phyloP scores from a whole-genome alignment of 2,888 invertebrate genomes.

The Tromatobia lineatoria region DNA sequence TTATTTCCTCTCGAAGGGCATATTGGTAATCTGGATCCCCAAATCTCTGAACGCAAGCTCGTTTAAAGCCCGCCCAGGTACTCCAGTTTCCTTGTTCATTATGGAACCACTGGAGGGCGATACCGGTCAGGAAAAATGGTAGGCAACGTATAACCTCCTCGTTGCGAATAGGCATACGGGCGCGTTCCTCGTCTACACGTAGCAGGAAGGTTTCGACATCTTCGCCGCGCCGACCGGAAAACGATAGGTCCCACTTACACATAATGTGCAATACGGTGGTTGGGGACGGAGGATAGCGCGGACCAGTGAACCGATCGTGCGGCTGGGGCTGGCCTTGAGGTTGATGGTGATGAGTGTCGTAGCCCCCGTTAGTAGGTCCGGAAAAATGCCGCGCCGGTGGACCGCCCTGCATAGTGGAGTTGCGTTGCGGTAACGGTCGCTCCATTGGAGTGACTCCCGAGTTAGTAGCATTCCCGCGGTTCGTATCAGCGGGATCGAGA shows the following conservation, averaged over 20 bases:
- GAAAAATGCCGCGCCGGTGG: neutral
- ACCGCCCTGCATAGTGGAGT: neutral
- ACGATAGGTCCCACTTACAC: neutral
- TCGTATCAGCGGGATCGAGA: neutral
- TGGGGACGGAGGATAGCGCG: neutral
- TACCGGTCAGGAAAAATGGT: constrained; percentile 42
- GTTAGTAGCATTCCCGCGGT: neutral
- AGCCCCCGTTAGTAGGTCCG: neutral
- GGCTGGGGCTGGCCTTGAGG: neutral
- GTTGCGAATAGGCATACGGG: neutral
- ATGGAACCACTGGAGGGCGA: constrained; percentile 41
- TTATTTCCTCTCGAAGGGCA: constrained; percentile 23
- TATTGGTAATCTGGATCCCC: constrained; percentile 41
- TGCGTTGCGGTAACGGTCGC: neutral
- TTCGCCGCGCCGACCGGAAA: neutral
- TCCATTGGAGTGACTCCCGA: neutral
- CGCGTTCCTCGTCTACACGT: no score
- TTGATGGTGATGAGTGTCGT: neutral
- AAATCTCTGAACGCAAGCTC: constrained; percentile 13
- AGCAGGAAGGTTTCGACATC: neutral
- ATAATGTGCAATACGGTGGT: neutral
- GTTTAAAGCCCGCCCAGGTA: neutral
- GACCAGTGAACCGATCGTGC: neutral
- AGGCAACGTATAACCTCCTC: constrained; percentile 15
- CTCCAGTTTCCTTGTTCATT: neutral